A percentile compares a stretch with the other conserved stretches of the same genome.
Conservation (phyloP, 2,797 vertebrate species). For the Cynodonichthys magdalenae region DNA sequence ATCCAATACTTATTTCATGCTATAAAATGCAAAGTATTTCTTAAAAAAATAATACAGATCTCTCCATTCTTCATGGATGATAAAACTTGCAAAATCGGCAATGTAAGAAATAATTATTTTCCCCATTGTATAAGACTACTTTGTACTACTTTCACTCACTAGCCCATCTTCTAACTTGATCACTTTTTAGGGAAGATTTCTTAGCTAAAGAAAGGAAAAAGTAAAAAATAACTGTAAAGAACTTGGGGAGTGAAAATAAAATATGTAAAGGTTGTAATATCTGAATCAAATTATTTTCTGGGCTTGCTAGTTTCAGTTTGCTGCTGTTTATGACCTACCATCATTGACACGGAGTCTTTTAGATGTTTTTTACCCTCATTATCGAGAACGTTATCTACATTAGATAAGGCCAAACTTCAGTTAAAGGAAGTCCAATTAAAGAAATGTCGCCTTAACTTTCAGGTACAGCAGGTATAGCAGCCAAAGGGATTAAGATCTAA, state of each 20-base stretch:
- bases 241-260: constrained; percentile 35
- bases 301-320: constrained; percentile 24
- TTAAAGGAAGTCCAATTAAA: constrained; percentile 50
- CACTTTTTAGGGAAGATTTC: constrained; percentile 21
- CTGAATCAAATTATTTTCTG: constrained; percentile 29
- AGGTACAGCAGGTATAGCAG: constrained; percentile 3
- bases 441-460: constrained; percentile 51
- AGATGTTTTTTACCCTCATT: constrained; percentile 50
- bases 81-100: too few relatives aligned
- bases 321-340: constrained; percentile 50
- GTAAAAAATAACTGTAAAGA: constrained; percentile 40
- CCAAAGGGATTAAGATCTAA: not conserved
- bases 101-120: too few relatives aligned
- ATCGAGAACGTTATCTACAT: constrained; percentile 28
- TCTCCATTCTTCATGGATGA: too few relatives aligned
- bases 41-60: too few relatives aligned
- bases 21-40: too few relatives aligned
- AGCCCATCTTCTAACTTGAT: constrained; percentile 45
- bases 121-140: too few relatives aligned
- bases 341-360: constrained; percentile 46
- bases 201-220: constrained; percentile 23
- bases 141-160: too few relatives aligned
- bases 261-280: constrained; percentile 36
- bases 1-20: too few relatives aligned
- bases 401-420: constrained; percentile 34